Evolutionary conservation across 2,113 vertebrate species (phyloP), one percentile per base, ranked within the genome.

Genomic region (Carollia perspicillata): DNA sequence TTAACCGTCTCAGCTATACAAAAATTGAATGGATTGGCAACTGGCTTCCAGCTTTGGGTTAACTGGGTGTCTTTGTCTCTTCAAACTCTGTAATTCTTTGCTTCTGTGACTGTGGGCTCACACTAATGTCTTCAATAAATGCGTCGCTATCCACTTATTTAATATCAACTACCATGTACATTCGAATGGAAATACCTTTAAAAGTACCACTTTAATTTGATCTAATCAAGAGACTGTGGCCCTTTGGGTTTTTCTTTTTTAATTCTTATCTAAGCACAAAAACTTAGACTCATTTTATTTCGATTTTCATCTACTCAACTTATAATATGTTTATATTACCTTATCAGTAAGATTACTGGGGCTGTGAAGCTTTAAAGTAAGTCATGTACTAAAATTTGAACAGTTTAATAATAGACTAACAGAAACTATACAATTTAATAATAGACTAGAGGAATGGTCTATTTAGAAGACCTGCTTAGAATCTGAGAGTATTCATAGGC

Each of bases 321-420:
- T 84, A 44, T 49, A 49, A 49, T 49, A 49, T 66, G 40, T 75
- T 94, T 93, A 47, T 84, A 47, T 83, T 65, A 26, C n/a, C 69
- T 68, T 78, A 47, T 81, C 95, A 95, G 60, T 63, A 91, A 94
- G n/a, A 83, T 92, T 87, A 28, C n/a, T 84, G 5, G 20, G 40
- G 9, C 23, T 74, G 20, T 89, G 83, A 84, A 68, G 78, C 8
- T 81, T 89, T 89, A 40, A 90, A 79, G 17, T 58, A 95, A 81
- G 49, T 78, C 42, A 84, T 55, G 90, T 63, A 72, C 42, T 68
- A 66, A 89, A 96, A 12, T 44, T 47, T n/a, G 28, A 87, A 65
- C 8, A 65, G 18, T 88, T 72, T 87, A 53, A 53, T 55, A 83
- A 83, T 12, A 47, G n/a, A 40, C 20, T 42, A 85, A 72, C 33